phyloP scores from a whole-genome alignment of 2,888 invertebrate species.

The Thysanoteuthis rhombus region DNA sequence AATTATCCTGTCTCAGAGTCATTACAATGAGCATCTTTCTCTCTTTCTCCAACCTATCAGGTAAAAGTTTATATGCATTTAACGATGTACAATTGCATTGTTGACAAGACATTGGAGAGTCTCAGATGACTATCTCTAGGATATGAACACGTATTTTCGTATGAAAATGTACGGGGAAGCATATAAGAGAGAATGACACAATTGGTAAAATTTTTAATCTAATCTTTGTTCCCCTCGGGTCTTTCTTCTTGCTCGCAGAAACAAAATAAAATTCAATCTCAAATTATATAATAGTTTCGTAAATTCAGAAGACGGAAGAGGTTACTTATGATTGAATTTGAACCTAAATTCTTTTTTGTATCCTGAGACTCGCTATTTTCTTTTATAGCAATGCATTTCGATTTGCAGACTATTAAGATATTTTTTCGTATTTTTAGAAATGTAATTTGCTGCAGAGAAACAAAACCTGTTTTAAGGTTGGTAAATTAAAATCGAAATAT shows the following conservation, averaged over 20 bases:
- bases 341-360: too few species aligned
- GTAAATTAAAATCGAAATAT: constrained; percentile 12
- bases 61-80: too few species aligned
- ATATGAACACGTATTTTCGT: background rate
- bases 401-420: background rate
- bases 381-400: background rate
- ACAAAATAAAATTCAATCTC: background rate
- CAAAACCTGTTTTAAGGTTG: background rate
- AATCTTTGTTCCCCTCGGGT: background rate
- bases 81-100: too few species aligned
- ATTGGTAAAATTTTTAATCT: too few species aligned
- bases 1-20: too few species aligned
- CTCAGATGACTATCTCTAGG: too few species aligned
- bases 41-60: too few species aligned
- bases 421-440: background rate
- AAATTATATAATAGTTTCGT: background rate
- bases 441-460: background rate
- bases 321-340: background rate
- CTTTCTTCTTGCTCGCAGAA: background rate
- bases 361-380: background rate
- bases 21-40: too few species aligned
- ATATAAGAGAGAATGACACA: background rate
- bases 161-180: background rate
- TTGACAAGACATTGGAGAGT: too few species aligned
- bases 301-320: background rate